phyloP scores from a whole-genome alignment of 1,140 invertebrate genomes.

The Periplaneta americana region DNA sequence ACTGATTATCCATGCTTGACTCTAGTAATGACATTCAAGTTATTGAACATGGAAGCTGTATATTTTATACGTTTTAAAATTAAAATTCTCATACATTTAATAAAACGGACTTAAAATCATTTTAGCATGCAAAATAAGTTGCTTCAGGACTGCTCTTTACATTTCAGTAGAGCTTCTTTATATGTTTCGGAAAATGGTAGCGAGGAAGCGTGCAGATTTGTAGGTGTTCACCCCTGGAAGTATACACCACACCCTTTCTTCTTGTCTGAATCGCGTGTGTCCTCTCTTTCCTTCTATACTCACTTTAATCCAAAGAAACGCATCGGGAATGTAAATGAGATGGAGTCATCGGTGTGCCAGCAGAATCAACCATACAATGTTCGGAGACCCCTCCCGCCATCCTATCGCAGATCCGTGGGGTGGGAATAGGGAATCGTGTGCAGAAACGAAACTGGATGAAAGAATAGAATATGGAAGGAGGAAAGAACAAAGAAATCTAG shows the following conservation, averaged over 20 bases:
- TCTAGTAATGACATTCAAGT: no score
- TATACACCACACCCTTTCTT: neutral
- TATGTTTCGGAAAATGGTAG: no score
- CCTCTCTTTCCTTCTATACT: neutral
- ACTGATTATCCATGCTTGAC: no score
- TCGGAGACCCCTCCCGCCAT: neutral
- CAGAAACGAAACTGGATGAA: neutral
- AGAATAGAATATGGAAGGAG: neutral
- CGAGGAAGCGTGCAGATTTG: no score
- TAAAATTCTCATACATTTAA: no score
- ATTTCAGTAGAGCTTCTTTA: no score
- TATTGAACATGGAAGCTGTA: no score
- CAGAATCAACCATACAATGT: neutral
- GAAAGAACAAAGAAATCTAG: neutral
- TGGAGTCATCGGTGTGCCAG: neutral
- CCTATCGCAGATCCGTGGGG: neutral
- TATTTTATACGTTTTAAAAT: no score
- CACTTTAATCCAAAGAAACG: neutral
- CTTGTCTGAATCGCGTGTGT: neutral
- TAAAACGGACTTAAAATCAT: no score
- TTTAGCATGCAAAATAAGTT: no score
- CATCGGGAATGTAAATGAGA: neutral
- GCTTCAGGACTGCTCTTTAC: no score
- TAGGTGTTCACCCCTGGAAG: neutral
- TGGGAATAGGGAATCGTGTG: neutral